Evolutionary conservation across 2,113 vertebrate genomes (phyloP).

Genomic region (Bubo scandiacus): DNA sequence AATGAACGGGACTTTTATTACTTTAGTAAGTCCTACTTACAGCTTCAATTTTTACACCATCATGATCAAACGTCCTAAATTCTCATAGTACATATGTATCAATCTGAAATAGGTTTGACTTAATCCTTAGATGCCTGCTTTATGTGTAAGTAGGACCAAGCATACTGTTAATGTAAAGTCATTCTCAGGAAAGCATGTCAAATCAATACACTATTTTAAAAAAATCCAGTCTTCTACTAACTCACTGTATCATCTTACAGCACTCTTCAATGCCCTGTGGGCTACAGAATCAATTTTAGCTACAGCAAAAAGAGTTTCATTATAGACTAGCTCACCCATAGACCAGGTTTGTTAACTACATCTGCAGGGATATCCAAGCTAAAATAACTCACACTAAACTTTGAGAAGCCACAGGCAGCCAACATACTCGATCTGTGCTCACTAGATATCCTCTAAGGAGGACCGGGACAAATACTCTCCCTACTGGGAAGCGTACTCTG

Average conservation of each 20-base stretch:
- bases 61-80: neutral
- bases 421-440: neutral
- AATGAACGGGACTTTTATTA: neutral
- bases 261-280: neutral
- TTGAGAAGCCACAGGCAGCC: neutral
- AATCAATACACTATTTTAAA: neutral
- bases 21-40: neutral
- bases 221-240: neutral
- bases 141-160: neutral
- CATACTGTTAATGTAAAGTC: neutral
- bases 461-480: neutral
- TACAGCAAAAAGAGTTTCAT: neutral
- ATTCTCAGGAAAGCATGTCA: neutral
- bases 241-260: neutral
- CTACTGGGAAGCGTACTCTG: neutral
- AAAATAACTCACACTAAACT: neutral
- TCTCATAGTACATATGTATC: neutral
- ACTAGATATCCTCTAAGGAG: neutral
- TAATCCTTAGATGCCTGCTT: neutral
- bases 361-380: neutral
- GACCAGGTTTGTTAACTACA: neutral
- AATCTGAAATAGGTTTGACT: neutral
- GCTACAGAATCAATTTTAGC: neutral
- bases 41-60: neutral
- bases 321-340: neutral